phyloP scores from a whole-genome alignment of 2,888 invertebrate species.

The Stegophylla sp. region DNA sequence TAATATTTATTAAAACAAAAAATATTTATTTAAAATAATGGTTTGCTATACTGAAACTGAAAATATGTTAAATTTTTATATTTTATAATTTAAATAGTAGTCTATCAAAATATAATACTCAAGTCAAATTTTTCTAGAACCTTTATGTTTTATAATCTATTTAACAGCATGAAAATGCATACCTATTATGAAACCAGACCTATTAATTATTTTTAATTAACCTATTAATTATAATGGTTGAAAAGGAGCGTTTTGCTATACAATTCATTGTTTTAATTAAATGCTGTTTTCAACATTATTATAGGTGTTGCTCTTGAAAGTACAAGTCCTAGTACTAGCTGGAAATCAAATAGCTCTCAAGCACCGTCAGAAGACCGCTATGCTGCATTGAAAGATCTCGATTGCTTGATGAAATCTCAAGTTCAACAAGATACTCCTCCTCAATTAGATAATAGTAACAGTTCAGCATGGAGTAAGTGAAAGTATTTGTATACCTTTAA shows the following conservation, averaged over 20 bases:
- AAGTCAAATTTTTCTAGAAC: too few relatives aligned
- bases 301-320: slow-evolving; percentile 60
- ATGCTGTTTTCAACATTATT: not conserved
- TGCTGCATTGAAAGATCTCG: slow-evolving; percentile 93
- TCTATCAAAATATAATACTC: too few relatives aligned
- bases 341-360: slow-evolving; percentile 59
- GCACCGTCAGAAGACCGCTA: slow-evolving; percentile 82
- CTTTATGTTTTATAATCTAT: too few relatives aligned
- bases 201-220: not conserved
- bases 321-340: slow-evolving; percentile 59
- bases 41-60: too few relatives aligned
- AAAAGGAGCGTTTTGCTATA: not conserved
- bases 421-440: slow-evolving; percentile 48
- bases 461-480: slow-evolving; percentile 51
- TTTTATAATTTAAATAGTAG: too few relatives aligned
- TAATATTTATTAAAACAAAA: too few relatives aligned
- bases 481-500: not conserved
- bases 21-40: too few relatives aligned
- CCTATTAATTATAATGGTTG: too few relatives aligned
- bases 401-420: slow-evolving; percentile 70
- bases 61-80: too few relatives aligned
- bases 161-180: too few relatives aligned
- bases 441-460: slow-evolving; percentile 46
- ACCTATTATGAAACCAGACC: too few relatives aligned
- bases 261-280: not conserved